A percentile compares a stretch with the other conserved stretches of the same genome.
Evolutionary conservation across 2,113 vertebrate species (phyloP).

Genomic region (Leptodactylus fuscus): DNA sequence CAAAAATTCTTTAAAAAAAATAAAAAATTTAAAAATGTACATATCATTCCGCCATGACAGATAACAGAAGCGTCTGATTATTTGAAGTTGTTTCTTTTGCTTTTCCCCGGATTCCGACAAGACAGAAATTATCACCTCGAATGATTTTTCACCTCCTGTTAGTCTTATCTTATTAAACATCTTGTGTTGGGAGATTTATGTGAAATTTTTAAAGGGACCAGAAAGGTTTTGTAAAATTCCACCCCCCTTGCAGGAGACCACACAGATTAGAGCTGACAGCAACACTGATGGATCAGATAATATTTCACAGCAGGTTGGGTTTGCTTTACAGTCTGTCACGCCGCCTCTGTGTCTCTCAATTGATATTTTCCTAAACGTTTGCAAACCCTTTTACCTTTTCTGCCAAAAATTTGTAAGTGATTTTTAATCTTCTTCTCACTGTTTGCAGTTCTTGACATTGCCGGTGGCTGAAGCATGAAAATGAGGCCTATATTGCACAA

Average conservation of each 20-base stretch:
- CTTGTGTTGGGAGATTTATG: conserved; percentile 21
- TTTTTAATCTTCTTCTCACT: neutral
- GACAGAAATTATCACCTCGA: no score
- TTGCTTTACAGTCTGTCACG: neutral
- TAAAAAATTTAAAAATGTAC: no score
- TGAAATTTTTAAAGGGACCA: neutral
- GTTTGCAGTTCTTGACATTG: neutral
- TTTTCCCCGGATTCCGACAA: no score
- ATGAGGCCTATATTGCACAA: neutral
- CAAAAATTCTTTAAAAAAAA: no score
- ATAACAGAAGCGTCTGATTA: no score
- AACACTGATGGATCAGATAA: conserved; percentile 37
- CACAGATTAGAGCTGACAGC: conserved; percentile 20
- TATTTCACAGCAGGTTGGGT: neutral
- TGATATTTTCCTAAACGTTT: neutral
- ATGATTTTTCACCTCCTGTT: neutral
- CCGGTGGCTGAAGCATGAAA: neutral
- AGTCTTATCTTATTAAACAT: conserved; percentile 1
- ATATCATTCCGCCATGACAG: no score
- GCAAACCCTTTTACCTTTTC: neutral
- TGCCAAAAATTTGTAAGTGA: neutral
- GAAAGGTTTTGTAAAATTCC: neutral
- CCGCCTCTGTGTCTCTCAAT: neutral
- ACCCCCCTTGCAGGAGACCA: neutral
- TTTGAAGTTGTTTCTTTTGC: neutral